These are phyloP conservation scores for Leucophenga montana DNA, from an alignment of 2,888 invertebrate species.

Conservation along the genomic window DNA sequence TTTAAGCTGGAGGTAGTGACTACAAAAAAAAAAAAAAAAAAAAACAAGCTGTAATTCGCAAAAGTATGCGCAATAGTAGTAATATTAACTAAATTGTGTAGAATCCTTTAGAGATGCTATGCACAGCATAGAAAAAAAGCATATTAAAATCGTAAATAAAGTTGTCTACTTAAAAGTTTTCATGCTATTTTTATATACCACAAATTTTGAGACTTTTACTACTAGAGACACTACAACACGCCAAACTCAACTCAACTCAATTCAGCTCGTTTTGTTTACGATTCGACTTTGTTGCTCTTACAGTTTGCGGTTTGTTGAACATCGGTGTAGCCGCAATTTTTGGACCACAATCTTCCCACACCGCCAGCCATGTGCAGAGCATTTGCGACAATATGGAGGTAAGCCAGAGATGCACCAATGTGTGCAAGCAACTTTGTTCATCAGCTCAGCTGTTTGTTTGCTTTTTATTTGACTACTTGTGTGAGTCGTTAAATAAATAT, in stretches of 20 bases:
- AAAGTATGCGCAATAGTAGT: conserved; percentile 8
- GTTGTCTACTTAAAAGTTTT: neutral
- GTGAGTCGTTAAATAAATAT: conserved; percentile 17
- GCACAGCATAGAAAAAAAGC: neutral
- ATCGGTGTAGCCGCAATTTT: conserved; percentile 95
- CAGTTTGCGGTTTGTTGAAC: conserved; percentile 90
- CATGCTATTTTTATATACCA: neutral
- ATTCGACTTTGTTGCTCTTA: conserved; percentile 35
- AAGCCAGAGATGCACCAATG: conserved; percentile 32
- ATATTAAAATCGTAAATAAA: conserved; percentile 6
- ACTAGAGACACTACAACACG: no score
- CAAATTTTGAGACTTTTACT: neutral
- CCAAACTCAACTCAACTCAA: neutral
- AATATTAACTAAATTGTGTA: neutral
- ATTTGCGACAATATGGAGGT: conserved; percentile 96
- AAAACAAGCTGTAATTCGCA: neutral
- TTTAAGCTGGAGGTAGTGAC: neutral
- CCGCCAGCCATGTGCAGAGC: conserved; percentile 94
- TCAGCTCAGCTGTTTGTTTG: neutral
- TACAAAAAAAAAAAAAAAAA: neutral
- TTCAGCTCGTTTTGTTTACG: conserved; percentile 3
- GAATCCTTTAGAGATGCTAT: neutral
- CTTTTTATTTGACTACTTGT: neutral
- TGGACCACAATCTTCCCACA: conserved; percentile 92
- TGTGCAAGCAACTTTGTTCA: neutral